phyloP scores from a whole-genome alignment of 64 coral and sea anemone genomes.

The Pocillopora verrucosa region DNA sequence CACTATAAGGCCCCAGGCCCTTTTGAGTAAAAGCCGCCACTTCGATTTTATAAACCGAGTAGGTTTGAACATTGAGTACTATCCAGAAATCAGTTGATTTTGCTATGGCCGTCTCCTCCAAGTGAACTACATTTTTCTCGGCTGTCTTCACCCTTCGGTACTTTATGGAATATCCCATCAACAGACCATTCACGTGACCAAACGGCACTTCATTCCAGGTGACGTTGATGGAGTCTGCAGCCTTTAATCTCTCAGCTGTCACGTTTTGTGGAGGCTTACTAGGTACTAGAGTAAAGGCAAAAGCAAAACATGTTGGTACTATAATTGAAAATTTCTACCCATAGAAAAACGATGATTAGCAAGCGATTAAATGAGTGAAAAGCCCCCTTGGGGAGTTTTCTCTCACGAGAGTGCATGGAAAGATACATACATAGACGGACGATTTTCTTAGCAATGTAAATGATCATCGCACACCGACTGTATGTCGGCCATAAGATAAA shows the following conservation, averaged over 20 bases:
- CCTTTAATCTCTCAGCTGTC: neutral
- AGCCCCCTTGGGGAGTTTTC: no score
- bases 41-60: conserved; percentile 53
- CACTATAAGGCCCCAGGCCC: conserved; percentile 51
- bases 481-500: no score
- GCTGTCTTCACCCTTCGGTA: conserved; percentile 50
- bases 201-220: conserved; percentile 16
- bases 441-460: no score
- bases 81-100: neutral
- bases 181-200: neutral
- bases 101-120: conserved; percentile 5
- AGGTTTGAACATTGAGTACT: conserved; percentile 4
- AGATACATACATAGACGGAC: no score
- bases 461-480: no score
- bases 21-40: conserved; percentile 45
- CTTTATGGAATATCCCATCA: conserved; percentile 24
- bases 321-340: neutral
- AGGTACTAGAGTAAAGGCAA: neutral
- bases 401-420: no score
- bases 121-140: neutral
- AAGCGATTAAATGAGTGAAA: no score
- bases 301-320: neutral
- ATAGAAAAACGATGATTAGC: neutral
- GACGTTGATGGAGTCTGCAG: neutral
- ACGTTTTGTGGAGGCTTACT: neutral